Evolutionary conservation across 1,140 invertebrate species (phyloP).

Genomic region (Apis dorsata): DNA sequence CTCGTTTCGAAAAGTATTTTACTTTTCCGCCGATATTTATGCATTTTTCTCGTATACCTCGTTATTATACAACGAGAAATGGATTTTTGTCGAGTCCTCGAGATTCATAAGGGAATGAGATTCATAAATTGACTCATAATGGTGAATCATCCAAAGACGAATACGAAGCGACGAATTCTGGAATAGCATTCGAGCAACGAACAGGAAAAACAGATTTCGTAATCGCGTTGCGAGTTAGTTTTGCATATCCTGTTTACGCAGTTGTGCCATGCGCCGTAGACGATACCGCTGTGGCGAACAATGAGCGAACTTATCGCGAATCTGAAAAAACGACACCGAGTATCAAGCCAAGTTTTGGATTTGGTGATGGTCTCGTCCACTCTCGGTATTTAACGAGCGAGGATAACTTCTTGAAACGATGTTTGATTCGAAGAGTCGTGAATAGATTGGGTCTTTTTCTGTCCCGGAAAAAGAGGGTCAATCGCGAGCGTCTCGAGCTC

Average conservation of each 20-base stretch:
- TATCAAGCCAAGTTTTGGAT: not conserved
- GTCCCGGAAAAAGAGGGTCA: constrained; percentile 39
- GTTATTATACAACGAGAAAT: not conserved
- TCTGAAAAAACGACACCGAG: constrained; percentile 20
- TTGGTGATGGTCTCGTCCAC: not conserved
- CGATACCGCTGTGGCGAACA: constrained; percentile 5
- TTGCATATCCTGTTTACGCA: constrained; percentile 28
- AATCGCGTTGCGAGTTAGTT: not conserved
- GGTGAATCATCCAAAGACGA: not conserved
- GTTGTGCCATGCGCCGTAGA: not conserved
- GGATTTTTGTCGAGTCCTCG: not conserved
- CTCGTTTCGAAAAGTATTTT: not conserved
- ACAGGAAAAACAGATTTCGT: not conserved
- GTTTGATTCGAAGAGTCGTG: not conserved
- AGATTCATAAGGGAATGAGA: not conserved
- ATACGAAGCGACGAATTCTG: not conserved
- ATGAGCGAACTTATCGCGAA: constrained; percentile 10
- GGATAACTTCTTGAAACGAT: not conserved
- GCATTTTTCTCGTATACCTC: too few species aligned
- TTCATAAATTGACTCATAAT: not conserved
- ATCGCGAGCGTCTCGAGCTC: constrained; percentile 43
- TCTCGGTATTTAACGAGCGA: not conserved
- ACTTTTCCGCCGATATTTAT: not conserved
- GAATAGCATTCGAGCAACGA: not conserved
- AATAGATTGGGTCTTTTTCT: constrained; percentile 18